Evolutionary conservation across 64 coral and sea anemone species (phyloP), one percentile per base, ranked within the genome.

Genomic region (Dendrophyllia cribrosa): DNA sequence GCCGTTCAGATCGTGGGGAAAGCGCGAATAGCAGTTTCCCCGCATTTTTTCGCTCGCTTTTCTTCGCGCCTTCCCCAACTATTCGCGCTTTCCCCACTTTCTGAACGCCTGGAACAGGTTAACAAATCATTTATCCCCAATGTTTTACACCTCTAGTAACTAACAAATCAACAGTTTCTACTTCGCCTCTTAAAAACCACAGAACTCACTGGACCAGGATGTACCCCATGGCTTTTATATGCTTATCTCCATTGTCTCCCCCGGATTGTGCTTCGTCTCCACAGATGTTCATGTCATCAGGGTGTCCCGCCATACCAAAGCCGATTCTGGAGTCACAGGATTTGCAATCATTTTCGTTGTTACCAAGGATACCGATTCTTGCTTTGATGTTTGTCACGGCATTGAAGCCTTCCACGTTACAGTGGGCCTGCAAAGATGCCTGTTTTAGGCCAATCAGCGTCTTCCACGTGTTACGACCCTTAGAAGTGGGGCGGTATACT

Each of bases 311-410:
- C 13, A 56, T 56, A 17, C 71, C 86, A 87, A 87, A 87, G 7
- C 86, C 86, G 9, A 88, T 53, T 61, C 49, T 59, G 3, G 68
- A 88, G 22, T 88, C 86, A 6, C 68, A 72, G 17, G 16, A 43
- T 44, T 66, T 75, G 44, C 68, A 88, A 3, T 88, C 53, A 19
- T 87, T 87, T 14, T 87, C 66, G 6, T 87, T 15, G 84, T 88
- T 88, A 6, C 71, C 23, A 45, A 88, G 5, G 53, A 88, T 88
- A 7, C 86, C 86, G 20, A 88, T 88, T 56, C 86, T 88, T 74
- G 68, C 86, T 19, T 73, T 87, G 43, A 51, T 69, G 17, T 22
- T 53, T 4, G 53, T 21, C 51, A 43, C 75, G 5, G 24, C 43
- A 74, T 88, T 88, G 51, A 88, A 88, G 0, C 86, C 86, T 76